Percentiles rank a stretch among this genome's conserved stretches.
phyloP scores from a whole-genome alignment of 2,797 vertebrate species.

The Corythornis leucogaster region DNA sequence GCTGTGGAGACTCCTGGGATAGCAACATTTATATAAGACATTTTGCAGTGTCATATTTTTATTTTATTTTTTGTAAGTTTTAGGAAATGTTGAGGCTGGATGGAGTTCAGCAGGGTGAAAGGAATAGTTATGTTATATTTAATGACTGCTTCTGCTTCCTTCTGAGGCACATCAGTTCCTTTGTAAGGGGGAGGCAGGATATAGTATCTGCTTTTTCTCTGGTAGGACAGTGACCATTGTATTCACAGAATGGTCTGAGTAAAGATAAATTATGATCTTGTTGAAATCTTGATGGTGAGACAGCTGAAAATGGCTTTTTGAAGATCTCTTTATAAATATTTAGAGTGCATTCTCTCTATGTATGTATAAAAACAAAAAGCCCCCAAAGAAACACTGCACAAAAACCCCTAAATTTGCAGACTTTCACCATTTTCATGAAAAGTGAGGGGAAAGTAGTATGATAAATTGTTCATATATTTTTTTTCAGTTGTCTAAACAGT shows the following conservation, averaged over 20 bases:
- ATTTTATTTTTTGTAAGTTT: constrained; percentile 24
- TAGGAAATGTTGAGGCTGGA: constrained; percentile 29
- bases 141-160: background rate
- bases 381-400: background rate
- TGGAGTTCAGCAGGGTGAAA: background rate
- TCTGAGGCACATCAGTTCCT: background rate
- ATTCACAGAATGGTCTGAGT: background rate
- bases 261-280: background rate
- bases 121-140: background rate
- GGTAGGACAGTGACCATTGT: background rate
- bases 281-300: background rate
- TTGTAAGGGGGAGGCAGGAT: background rate
- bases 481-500: background rate
- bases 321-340: background rate
- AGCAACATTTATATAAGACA: constrained; percentile 7
- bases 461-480: background rate
- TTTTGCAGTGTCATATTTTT: constrained; percentile 28
- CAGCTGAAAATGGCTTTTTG: background rate
- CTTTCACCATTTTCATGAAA: background rate
- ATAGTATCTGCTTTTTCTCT: constrained; percentile 5
- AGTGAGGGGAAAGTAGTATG: background rate
- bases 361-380: background rate
- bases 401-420: background rate
- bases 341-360: background rate
- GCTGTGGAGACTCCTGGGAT: background rate